Evolutionary conservation across 2,113 vertebrate species (phyloP).

Genomic region (Aphyosemion australe): DNA sequence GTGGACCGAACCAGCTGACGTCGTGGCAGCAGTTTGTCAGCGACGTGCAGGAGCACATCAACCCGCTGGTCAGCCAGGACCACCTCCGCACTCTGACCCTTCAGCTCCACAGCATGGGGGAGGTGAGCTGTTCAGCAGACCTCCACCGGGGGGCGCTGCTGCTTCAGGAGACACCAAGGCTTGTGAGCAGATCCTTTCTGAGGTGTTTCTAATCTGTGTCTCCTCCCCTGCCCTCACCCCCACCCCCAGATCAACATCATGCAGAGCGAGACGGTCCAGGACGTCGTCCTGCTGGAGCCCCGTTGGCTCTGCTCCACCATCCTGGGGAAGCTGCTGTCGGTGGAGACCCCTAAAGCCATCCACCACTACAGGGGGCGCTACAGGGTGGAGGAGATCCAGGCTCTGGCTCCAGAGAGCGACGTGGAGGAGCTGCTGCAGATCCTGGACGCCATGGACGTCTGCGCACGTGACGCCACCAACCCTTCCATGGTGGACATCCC

Average conservation of each 20-base stretch:
- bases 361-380: constrained; percentile 98
- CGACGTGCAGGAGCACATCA: constrained; percentile 94
- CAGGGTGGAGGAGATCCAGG: constrained; percentile 92
- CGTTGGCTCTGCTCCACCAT: constrained; percentile 93
- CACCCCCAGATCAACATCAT: constrained; percentile 93
- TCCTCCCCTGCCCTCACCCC: neutral
- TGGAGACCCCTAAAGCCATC: constrained; percentile 94
- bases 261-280: constrained; percentile 98
- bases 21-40: constrained; percentile 95
- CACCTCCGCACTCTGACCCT: constrained; percentile 86
- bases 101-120: constrained; percentile 94
- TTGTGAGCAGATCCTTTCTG: neutral
- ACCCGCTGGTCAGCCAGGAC: constrained; percentile 92
- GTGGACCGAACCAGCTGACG: constrained; percentile 94
- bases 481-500: constrained; percentile 96
- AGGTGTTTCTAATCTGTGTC: neutral
- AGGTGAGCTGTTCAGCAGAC: constrained; percentile 74
- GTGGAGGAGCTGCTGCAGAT: constrained; percentile 95
- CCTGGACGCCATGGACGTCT: constrained; percentile 97
- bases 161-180: constrained; percentile 2
- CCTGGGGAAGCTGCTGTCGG: constrained; percentile 89
- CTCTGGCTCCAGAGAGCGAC: constrained; percentile 90
- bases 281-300: constrained; percentile 95
- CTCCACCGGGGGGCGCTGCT: constrained; percentile 28
- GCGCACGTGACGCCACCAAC: constrained; percentile 89